Conservation (phyloP, 1,140 invertebrate genomes). For the Planococcus citri region DNA sequence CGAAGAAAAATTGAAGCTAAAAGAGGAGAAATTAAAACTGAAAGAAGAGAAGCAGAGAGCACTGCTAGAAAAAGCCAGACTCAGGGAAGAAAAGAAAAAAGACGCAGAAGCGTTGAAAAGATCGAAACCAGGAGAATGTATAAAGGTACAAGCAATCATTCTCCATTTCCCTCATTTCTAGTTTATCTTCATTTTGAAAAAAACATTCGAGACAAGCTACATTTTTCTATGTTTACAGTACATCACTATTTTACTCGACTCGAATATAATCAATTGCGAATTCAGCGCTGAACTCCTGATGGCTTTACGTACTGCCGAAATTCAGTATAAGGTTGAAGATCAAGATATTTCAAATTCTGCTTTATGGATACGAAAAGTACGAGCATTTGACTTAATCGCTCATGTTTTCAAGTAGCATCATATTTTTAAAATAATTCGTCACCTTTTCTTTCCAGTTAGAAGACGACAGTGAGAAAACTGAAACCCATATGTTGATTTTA, state of each 20-base stretch:
- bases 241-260: slow-evolving; percentile 16
- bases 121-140: not conserved
- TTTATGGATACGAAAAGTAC: not conserved
- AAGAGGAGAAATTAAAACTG: not conserved
- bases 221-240: not conserved
- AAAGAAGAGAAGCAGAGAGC: not conserved
- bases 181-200: too few relatives aligned
- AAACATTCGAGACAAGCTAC: too few relatives aligned
- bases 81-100: not conserved
- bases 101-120: not conserved
- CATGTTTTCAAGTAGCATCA: not conserved
- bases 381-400: not conserved
- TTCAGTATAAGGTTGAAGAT: slow-evolving; percentile 4
- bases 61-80: not conserved
- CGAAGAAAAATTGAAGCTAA: too few relatives aligned
- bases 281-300: slow-evolving; percentile 12
- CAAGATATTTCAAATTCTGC: not conserved
- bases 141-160: too few relatives aligned
- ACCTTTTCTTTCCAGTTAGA: not conserved
- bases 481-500: not conserved
- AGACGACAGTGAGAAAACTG: not conserved
- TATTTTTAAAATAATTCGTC: not conserved
- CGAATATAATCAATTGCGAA: not conserved
- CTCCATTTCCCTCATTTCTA: too few relatives aligned
- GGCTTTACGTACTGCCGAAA: not conserved